Percentiles rank a stretch among this genome's conserved stretches.
Conservation (phyloP, 2,113 vertebrate genomes). For the Hippoglossus stenolepis region DNA sequence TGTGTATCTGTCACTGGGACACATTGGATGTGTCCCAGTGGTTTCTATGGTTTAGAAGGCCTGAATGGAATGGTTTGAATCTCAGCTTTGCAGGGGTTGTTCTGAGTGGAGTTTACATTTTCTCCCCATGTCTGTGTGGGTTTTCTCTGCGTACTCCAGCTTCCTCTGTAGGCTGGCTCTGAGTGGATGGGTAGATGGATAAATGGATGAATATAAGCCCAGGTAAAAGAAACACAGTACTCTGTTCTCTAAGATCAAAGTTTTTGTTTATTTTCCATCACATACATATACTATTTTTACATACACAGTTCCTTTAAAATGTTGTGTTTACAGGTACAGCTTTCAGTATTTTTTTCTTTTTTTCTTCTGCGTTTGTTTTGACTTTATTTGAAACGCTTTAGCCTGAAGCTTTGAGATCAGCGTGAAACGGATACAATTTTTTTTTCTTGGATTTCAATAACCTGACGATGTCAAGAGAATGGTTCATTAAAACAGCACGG, state of each 20-base stretch:
- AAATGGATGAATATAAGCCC: background rate
- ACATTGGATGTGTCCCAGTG: no score
- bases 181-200: no score
- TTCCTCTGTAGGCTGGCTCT: no score
- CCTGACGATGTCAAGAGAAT: conserved; percentile 77
- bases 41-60: background rate
- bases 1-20: no score
- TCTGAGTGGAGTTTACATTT: no score
- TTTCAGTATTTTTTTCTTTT: conserved; percentile 71
- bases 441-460: conserved; percentile 49
- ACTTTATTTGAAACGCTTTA: conserved; percentile 79
- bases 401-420: conserved; percentile 73
- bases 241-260: conserved; percentile 80
- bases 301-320: conserved; percentile 88
- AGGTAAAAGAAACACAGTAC: conserved; percentile 1
- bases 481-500: conserved; percentile 77
- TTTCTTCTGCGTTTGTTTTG: conserved; percentile 78
- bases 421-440: conserved; percentile 71
- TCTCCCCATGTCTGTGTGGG: no score
- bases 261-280: conserved; percentile 88
- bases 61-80: no score
- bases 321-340: conserved; percentile 83
- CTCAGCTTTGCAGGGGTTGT: no score
- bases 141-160: no score
- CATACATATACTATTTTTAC: conserved; percentile 86